These are phyloP conservation scores for Coregonus clupeaformis DNA, from an alignment of 2,113 vertebrate species.

Conservation along the genomic window DNA sequence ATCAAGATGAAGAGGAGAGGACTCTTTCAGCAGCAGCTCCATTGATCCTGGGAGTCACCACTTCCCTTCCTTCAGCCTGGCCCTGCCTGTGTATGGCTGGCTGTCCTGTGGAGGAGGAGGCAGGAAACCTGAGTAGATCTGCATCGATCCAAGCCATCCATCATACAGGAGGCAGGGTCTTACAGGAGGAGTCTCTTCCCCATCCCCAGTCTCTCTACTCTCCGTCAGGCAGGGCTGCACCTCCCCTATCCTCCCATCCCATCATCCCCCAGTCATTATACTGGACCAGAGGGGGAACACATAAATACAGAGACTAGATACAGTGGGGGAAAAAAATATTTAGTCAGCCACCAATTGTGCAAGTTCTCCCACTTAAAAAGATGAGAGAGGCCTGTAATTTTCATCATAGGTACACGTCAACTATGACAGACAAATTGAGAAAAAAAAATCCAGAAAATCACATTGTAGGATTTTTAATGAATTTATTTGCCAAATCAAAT, in stretches of 20 bases:
- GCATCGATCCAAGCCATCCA: constrained; percentile 49
- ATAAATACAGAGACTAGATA: constrained; percentile 5
- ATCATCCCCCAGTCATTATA: constrained; percentile 26
- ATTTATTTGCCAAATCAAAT: too few species aligned
- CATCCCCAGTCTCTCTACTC: not conserved
- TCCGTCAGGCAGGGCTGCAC: not conserved
- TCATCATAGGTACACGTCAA: too few species aligned
- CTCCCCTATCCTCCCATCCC: not conserved
- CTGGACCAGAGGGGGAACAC: constrained; percentile 28
- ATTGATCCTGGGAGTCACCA: not conserved
- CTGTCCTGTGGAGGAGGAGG: not conserved
- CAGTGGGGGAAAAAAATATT: too few species aligned
- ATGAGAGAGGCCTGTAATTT: too few species aligned
- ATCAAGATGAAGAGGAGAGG: not conserved
- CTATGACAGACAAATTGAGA: too few species aligned
- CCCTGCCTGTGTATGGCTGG: not conserved
- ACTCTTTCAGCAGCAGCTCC: not conserved
- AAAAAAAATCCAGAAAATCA: too few species aligned
- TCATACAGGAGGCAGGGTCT: constrained; percentile 34
- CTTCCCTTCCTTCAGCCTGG: not conserved
- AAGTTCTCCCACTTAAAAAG: too few species aligned
- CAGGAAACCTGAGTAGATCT: constrained; percentile 46
- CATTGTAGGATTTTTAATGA: too few species aligned
- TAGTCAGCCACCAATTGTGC: too few species aligned
- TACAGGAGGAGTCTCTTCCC: constrained; percentile 20